A percentile compares a stretch with the other conserved stretches of the same genome.
These are phyloP conservation scores for Uloborus plumipes DNA, from an alignment of 2,888 invertebrate genomes.

Conservation along the genomic window DNA sequence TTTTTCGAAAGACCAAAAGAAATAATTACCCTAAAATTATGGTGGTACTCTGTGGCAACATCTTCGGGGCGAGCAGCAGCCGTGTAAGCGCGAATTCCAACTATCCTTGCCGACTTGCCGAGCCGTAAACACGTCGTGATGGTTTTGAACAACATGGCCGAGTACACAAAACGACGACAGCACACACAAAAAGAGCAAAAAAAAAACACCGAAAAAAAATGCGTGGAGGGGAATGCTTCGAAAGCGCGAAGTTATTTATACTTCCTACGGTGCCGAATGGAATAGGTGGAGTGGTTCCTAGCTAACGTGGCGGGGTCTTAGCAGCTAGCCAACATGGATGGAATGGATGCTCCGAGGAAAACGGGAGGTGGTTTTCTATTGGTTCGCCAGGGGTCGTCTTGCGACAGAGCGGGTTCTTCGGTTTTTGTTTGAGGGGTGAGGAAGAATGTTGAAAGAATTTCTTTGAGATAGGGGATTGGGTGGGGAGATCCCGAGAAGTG, in stretches of 20 bases:
- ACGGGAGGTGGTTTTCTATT: background rate
- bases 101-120: conserved; percentile 23
- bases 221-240: background rate
- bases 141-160: conserved; percentile 48
- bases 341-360: background rate
- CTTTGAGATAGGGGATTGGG: no score
- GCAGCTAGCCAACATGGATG: background rate
- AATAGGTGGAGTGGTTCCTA: no score
- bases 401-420: conserved; percentile 1
- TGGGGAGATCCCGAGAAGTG: no score
- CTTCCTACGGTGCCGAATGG: background rate
- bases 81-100: conserved; percentile 16
- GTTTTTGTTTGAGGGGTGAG: conserved; percentile 3
- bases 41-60: conserved; percentile 35
- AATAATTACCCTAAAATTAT: conserved; percentile 56
- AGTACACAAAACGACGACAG: background rate
- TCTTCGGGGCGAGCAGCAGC: conserved; percentile 17
- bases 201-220: background rate
- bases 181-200: background rate
- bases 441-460: conserved; percentile 6
- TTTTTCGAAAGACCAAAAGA: background rate
- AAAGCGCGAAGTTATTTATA: conserved; percentile 12
- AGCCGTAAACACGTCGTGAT: conserved; percentile 35
- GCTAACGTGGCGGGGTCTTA: background rate
- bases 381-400: conserved; percentile 22